A percentile compares a stretch with the other conserved stretches of the same genome.
Evolutionary conservation across 2,888 invertebrate genomes (phyloP).

Genomic region (Tachina lurida): DNA sequence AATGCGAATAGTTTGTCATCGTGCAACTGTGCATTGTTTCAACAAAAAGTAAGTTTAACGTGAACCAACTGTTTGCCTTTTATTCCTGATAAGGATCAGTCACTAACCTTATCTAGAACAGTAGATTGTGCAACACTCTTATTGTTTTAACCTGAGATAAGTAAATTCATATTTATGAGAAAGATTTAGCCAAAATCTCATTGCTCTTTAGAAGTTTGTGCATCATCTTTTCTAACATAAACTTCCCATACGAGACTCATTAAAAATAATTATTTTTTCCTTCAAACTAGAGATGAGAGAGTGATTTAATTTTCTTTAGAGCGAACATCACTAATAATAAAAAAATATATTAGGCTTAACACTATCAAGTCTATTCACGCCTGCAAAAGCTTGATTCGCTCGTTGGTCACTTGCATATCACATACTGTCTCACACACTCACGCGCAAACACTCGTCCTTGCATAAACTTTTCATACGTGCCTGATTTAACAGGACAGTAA

Average conservation of each 20-base stretch:
- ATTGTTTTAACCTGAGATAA: too few relatives aligned
- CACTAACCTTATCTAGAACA: too few relatives aligned
- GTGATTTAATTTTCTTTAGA: not conserved
- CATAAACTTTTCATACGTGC: conserved; percentile 22
- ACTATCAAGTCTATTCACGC: too few relatives aligned
- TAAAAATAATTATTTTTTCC: conserved; percentile 33
- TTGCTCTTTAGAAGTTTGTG: not conserved
- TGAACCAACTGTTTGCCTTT: too few relatives aligned
- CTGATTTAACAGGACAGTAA: conserved; percentile 52
- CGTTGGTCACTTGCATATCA: not conserved
- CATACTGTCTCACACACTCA: not conserved
- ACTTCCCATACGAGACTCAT: conserved; percentile 17
- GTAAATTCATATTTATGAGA: too few relatives aligned
- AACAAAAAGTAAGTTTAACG: too few relatives aligned
- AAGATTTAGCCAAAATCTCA: not conserved
- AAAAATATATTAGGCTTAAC: too few relatives aligned
- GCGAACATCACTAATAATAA: not conserved
- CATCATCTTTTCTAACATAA: not conserved
- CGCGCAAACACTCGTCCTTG: not conserved
- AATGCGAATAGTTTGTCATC: too few relatives aligned
- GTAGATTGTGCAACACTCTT: too few relatives aligned
- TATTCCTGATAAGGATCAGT: too few relatives aligned
- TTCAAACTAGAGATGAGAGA: not conserved
- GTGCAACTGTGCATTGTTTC: too few relatives aligned
- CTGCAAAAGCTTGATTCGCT: not conserved